A percentile compares a stretch with the other conserved stretches of the same genome.
These are phyloP conservation scores for Camptogramma bilineatum DNA, from an alignment of 2,888 invertebrate species.

Conservation along the genomic window DNA sequence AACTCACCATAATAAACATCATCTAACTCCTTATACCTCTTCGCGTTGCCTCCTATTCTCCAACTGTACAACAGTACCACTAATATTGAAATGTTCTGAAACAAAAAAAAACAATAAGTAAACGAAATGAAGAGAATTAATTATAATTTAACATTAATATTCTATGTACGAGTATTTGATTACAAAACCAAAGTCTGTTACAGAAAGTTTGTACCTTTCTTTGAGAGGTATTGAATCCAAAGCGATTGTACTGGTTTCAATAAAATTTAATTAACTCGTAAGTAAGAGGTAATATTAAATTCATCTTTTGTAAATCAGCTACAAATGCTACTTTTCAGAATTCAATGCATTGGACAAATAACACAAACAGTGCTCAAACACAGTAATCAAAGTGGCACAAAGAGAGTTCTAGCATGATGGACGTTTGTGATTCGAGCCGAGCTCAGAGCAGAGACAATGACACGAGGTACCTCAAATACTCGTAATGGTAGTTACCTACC, in stretches of 20 bases:
- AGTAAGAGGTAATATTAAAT: neutral
- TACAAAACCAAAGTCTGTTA: neutral
- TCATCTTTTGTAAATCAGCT: neutral
- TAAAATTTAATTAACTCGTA: neutral
- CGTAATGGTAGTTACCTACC: no score
- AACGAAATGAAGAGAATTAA: neutral
- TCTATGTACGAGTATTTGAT: neutral
- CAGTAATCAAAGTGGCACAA: neutral
- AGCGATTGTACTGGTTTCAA: neutral
- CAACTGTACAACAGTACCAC: constrained; percentile 91
- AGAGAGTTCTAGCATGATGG: neutral
- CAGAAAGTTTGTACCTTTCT: neutral
- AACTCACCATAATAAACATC: constrained; percentile 91
- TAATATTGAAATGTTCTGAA: constrained; percentile 91
- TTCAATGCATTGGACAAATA: neutral
- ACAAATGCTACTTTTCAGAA: neutral
- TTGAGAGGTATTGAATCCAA: constrained; percentile 1
- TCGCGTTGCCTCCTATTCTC: constrained; percentile 90
- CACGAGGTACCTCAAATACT: neutral
- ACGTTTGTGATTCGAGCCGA: neutral
- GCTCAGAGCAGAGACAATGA: neutral
- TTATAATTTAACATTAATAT: neutral
- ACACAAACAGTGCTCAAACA: neutral
- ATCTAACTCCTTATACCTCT: constrained; percentile 88
- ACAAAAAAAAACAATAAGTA: constrained; percentile 62